These are phyloP conservation scores for Apoda limacodes DNA, from an alignment of 2,888 invertebrate species.

Conservation along the genomic window DNA sequence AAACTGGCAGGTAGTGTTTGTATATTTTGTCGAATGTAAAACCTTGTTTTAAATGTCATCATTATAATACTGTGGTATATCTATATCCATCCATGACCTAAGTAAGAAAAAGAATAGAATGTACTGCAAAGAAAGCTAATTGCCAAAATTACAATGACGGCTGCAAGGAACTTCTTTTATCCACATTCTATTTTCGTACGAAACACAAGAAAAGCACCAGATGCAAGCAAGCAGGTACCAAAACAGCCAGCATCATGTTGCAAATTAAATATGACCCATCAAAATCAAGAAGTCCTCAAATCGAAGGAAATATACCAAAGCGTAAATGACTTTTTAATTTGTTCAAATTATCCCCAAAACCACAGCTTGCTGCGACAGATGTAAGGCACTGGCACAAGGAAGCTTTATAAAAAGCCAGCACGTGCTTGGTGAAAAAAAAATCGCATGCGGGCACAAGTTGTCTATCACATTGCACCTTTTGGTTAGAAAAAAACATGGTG, in stretches of 20 bases:
- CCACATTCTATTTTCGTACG: slow-evolving; percentile 44
- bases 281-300: slow-evolving; percentile 21
- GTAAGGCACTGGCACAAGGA: slow-evolving; percentile 51
- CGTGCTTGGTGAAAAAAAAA: slow-evolving; percentile 58
- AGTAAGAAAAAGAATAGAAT: no score
- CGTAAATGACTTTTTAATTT: slow-evolving; percentile 22
- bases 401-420: slow-evolving; percentile 54
- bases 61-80: no score
- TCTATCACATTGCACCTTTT: slow-evolving; percentile 36
- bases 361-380: slow-evolving; percentile 64
- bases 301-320: background rate
- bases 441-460: slow-evolving; percentile 65
- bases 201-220: slow-evolving; percentile 54
- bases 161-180: slow-evolving; percentile 19
- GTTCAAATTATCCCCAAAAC: slow-evolving; percentile 36
- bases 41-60: no score
- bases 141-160: no score
- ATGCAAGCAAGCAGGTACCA: slow-evolving; percentile 58
- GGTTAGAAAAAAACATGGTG: slow-evolving; percentile 28
- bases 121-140: no score
- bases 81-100: no score
- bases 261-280: slow-evolving; percentile 41
- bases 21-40: no score
- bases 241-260: slow-evolving; percentile 54
- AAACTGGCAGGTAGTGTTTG: no score